Conservation (phyloP, 1,140 invertebrate species). For the Drosophila murphyi region DNA sequence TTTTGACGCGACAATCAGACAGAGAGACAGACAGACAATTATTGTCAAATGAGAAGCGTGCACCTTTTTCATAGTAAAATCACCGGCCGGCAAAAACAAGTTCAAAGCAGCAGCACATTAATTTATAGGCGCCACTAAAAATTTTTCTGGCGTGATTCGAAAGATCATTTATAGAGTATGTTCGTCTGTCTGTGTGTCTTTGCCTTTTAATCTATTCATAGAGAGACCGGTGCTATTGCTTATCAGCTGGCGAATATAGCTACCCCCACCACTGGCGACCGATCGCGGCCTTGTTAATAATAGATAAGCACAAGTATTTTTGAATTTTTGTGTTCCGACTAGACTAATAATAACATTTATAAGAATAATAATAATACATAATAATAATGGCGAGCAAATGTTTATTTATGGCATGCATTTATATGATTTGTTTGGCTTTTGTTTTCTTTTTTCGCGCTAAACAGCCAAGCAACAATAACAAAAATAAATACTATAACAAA, state of each 20-base stretch:
- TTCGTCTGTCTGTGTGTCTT: conserved; percentile 3
- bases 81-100: conserved; percentile 36
- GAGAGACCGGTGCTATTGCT: conserved; percentile 40
- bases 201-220: conserved; percentile 43
- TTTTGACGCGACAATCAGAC: too few relatives aligned
- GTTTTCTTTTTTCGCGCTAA: conserved; percentile 51
- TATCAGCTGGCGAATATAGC: conserved; percentile 39
- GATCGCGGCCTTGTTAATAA: not conserved
- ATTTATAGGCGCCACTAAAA: conserved; percentile 35
- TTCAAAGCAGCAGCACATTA: conserved; percentile 44
- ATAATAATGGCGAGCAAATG: conserved; percentile 53
- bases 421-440: conserved; percentile 63
- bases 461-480: conserved; percentile 17
- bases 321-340: conserved; percentile 10
- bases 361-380: conserved; percentile 50
- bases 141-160: conserved; percentile 14
- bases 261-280: not conserved
- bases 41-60: not conserved
- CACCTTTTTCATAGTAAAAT: conserved; percentile 2
- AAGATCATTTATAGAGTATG: conserved; percentile 27
- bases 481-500: conserved; percentile 42
- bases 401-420: conserved; percentile 70
- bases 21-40: not conserved
- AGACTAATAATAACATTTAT: conserved; percentile 42
- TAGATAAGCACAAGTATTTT: conserved; percentile 18